A percentile compares a stretch with the other conserved stretches of the same genome.
Evolutionary conservation across 1,140 invertebrate species (phyloP).

Genomic region (Steinernema khuongi): DNA sequence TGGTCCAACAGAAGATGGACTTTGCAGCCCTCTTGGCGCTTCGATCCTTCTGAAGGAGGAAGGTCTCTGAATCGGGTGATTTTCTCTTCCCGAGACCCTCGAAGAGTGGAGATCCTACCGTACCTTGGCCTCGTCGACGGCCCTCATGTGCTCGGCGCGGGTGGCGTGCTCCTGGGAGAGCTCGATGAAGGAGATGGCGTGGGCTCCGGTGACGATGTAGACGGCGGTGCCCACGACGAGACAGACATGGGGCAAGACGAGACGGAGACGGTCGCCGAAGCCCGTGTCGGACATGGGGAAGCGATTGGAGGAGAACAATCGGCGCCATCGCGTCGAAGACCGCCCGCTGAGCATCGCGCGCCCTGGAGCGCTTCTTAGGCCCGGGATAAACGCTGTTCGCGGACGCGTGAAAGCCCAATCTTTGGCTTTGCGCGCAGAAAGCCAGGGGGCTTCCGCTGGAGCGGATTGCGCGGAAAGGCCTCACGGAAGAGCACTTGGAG

Average conservation of each 20-base stretch:
- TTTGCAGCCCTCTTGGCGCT: too few relatives aligned
- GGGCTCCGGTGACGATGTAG: neutral
- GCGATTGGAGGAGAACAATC: slow-evolving; percentile 6
- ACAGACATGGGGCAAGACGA: neutral
- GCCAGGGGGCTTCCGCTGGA: too few relatives aligned
- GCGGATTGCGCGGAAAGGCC: too few relatives aligned
- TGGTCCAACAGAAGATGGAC: too few relatives aligned
- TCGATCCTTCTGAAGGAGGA: too few relatives aligned
- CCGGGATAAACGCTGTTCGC: neutral
- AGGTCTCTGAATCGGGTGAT: too few relatives aligned
- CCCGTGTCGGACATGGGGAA: neutral
- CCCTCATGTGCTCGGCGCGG: neutral
- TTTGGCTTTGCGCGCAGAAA: neutral
- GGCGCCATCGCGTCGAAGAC: slow-evolving; percentile 2
- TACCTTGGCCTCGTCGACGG: neutral
- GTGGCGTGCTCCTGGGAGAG: neutral
- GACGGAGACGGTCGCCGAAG: neutral
- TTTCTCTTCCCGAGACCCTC: too few relatives aligned
- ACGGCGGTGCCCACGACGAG: slow-evolving; percentile 1
- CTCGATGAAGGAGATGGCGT: neutral
- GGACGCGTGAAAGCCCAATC: neutral
- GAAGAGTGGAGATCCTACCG: neutral
- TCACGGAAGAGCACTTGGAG: too few relatives aligned
- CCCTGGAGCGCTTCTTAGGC: neutral
- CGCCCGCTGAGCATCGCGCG: slow-evolving; percentile 1